phyloP scores from a whole-genome alignment of 1,140 invertebrate species.

The Euschistus heros region DNA sequence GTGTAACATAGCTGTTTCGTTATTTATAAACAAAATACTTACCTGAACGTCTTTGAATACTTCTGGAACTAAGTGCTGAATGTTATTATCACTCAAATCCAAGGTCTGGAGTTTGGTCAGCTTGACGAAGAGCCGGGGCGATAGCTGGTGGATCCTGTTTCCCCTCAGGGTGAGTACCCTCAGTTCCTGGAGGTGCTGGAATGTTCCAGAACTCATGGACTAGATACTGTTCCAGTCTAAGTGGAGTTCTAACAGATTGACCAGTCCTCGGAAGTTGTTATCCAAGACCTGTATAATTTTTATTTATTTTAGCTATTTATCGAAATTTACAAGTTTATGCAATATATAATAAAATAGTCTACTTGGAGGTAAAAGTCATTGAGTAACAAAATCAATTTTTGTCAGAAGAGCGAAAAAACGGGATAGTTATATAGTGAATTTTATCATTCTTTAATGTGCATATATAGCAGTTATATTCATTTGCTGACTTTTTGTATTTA shows the following conservation, averaged over 20 bases:
- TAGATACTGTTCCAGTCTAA: constrained; percentile 42
- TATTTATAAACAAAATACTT: too few relatives aligned
- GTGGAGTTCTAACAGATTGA: constrained; percentile 37
- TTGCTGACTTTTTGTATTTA: too few relatives aligned
- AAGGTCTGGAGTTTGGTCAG: constrained; percentile 55
- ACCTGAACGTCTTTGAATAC: constrained; percentile 63
- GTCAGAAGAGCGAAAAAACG: too few relatives aligned
- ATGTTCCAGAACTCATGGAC: constrained; percentile 52
- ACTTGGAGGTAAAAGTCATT: too few relatives aligned
- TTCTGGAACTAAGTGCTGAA: constrained; percentile 57
- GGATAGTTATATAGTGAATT: too few relatives aligned
- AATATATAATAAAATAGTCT: too few relatives aligned
- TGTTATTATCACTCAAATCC: constrained; percentile 61
- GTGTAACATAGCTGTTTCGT: too few relatives aligned
- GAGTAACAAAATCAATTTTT: too few relatives aligned
- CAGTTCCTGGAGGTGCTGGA: constrained; percentile 54
- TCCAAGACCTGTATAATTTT: constrained; percentile 41
- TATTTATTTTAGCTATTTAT: too few relatives aligned
- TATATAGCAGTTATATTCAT: too few relatives aligned
- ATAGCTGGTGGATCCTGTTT: constrained; percentile 57
- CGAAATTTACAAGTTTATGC: too few relatives aligned
- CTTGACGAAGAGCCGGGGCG: constrained; percentile 54
- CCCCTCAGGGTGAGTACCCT: constrained; percentile 53
- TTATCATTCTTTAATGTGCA: too few relatives aligned
- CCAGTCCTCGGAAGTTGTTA: constrained; percentile 35